Percentiles rank a stretch among this genome's conserved stretches.
Conservation (phyloP, 1,140 invertebrate species). For the Diplogasteroides magnus region DNA sequence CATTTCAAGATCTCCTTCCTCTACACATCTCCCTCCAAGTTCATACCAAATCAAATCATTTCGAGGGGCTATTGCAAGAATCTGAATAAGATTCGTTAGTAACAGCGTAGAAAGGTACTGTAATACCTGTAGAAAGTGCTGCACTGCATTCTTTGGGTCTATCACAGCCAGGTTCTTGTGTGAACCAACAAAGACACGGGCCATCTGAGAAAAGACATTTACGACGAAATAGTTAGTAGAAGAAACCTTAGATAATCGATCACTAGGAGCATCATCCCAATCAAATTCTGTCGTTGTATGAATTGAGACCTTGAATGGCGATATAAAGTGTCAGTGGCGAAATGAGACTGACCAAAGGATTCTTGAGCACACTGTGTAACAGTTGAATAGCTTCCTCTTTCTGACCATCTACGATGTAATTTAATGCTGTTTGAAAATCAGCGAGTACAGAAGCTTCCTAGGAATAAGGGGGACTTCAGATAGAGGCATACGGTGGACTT, state of each 20-base stretch:
- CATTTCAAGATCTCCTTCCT: neutral
- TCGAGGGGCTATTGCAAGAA: neutral
- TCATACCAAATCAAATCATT: neutral
- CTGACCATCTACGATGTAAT: neutral
- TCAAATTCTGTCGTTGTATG: neutral
- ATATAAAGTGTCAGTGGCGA: neutral
- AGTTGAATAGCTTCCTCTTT: neutral
- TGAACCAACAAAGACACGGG: neutral
- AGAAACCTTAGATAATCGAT: neutral
- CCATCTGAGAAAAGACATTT: neutral
- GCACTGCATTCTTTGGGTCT: neutral
- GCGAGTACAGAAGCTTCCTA: neutral
- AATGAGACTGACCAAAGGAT: neutral
- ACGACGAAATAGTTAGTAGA: neutral
- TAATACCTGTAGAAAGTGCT: neutral
- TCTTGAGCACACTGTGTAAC: neutral
- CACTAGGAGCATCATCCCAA: neutral
- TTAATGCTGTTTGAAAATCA: neutral
- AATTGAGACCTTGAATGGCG: neutral
- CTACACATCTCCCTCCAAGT: neutral
- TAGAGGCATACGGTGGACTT: neutral
- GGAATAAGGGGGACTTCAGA: neutral
- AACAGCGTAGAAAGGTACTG: neutral
- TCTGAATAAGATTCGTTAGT: neutral
- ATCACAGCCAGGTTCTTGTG: neutral